Evolutionary conservation across 2,113 vertebrate genomes (phyloP).

Genomic region (Dromas ardeola): DNA sequence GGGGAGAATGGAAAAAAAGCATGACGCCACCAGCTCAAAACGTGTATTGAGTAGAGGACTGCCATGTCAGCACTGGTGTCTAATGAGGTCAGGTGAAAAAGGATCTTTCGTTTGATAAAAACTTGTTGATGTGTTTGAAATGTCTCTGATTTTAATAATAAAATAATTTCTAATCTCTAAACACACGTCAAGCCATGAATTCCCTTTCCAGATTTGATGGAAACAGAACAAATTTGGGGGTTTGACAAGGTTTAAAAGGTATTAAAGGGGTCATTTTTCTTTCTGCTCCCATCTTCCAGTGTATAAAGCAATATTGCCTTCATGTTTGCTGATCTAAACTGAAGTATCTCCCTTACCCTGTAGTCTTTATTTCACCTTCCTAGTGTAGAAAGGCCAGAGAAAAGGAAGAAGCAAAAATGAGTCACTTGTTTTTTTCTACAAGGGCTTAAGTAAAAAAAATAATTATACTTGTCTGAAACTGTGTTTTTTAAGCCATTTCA

Average conservation of each 20-base stretch:
- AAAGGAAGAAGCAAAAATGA: background rate
- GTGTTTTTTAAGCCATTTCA: background rate
- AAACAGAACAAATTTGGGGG: background rate
- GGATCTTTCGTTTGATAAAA: background rate
- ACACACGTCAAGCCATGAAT: background rate
- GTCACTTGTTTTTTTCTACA: background rate
- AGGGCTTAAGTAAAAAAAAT: background rate
- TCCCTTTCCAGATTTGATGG: background rate
- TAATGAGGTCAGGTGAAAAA: background rate
- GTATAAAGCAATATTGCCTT: background rate
- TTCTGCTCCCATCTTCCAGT: background rate
- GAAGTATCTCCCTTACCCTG: background rate
- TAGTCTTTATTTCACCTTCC: background rate
- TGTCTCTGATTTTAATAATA: background rate
- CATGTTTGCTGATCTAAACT: background rate
- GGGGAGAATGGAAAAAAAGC: background rate
- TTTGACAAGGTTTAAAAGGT: background rate
- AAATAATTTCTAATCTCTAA: background rate
- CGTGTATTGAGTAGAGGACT: background rate
- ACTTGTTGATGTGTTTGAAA: background rate
- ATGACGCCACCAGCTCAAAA: background rate
- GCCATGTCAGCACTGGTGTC: background rate
- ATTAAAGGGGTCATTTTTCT: background rate
- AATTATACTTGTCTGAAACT: background rate
- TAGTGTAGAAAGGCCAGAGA: background rate